Base-by-base conservation (phyloP, 1,140 invertebrate species). In the Halyomorpha halys region DNA sequence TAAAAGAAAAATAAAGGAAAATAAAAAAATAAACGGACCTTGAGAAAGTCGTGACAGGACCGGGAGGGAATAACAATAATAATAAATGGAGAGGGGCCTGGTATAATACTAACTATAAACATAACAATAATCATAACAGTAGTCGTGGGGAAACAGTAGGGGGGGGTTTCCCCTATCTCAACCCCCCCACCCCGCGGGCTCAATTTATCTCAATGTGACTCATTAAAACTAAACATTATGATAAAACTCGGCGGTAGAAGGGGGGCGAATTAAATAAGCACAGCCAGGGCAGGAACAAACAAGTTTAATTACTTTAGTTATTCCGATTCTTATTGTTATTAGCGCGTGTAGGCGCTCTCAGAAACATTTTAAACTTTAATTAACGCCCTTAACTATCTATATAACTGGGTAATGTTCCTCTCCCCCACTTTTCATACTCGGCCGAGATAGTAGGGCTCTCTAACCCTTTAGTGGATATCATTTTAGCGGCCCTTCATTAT, bases 91-190 rank as follows among this genome's bases (percentile, higher is more conserved):
- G 44, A 62, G 47, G 16, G 49, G 49, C 23, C n/a, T 18, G 47
- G 25, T 63, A 63, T 67, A 67, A 67, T 67, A 67, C 65, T 67
- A 67, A 61, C 64, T 61, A 65, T 65, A 61, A 65, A 61, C 64
- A 51, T 65, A 65, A 67, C 66, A 67, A 67, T 67, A 67, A 67
- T 67, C 66, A 65, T 67, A 67, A 67, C 66, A 64, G 62, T 63
- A 61, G 59, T 61, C 59, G 59, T 44, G 44, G 49, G 47, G 62
- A 54, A 51, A 51, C 34, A 45, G 62, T 27, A 62, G 19, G 30
- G 62, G 27, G 39, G 34, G 34, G 16, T 53, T 21, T 14, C 59
- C 59, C 59, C 19, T 16, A 4, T 16, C n/a, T 16, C 49, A 19
- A 53, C 62, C 16, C 23, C 27, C 27, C 13, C 27, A 3, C 16